A percentile compares a stretch with the other conserved stretches of the same genome.
Evolutionary conservation across 1,140 invertebrate species (phyloP).

Genomic region (Drosophila mauritiana): DNA sequence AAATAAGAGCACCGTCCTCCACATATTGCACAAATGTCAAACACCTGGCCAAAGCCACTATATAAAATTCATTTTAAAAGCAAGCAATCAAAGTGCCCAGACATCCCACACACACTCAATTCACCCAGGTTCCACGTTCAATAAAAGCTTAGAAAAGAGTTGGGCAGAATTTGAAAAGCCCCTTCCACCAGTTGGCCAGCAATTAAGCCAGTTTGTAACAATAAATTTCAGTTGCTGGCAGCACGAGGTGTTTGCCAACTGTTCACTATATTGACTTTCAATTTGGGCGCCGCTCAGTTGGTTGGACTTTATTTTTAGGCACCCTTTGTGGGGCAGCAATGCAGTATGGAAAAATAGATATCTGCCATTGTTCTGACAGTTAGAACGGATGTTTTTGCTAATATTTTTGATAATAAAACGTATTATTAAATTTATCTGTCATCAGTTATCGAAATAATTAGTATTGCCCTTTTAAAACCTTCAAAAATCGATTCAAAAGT

Average conservation of each 20-base stretch:
- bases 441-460: too few relatives aligned
- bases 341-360: not conserved
- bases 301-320: slow-evolving; percentile 30
- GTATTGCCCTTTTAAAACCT: too few relatives aligned
- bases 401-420: too few relatives aligned
- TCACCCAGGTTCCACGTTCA: not conserved
- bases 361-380: not conserved
- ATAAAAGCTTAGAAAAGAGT: slow-evolving; percentile 12
- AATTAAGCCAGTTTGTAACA: slow-evolving; percentile 61
- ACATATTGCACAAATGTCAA: slow-evolving; percentile 31
- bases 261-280: slow-evolving; percentile 66
- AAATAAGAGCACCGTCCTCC: slow-evolving; percentile 16
- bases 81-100: slow-evolving; percentile 28
- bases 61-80: slow-evolving; percentile 45
- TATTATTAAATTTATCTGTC: too few relatives aligned
- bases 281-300: slow-evolving; percentile 51
- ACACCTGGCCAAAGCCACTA: slow-evolving; percentile 33
- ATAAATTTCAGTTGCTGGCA: slow-evolving; percentile 57
- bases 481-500: not conserved
- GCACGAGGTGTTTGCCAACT: slow-evolving; percentile 37
- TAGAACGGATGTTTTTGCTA: too few relatives aligned
- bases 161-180: slow-evolving; percentile 22
- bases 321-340: slow-evolving; percentile 3
- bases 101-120: not conserved
- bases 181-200: slow-evolving; percentile 26